Conservation (phyloP, 1,140 invertebrate genomes). For the Adoxophyes honmai region DNA sequence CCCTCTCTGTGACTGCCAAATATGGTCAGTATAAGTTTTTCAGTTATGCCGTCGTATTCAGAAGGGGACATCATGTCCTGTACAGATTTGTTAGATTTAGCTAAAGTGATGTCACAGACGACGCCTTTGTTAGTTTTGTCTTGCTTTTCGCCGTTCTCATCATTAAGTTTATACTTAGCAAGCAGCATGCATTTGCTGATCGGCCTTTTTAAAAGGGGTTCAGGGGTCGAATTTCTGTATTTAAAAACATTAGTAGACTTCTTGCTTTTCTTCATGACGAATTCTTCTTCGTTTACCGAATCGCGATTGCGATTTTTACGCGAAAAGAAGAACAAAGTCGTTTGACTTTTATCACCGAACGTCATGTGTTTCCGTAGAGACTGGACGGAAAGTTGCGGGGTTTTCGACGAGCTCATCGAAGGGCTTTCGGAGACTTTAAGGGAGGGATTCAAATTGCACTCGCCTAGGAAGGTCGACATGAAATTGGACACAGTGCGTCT, state of each 20-base stretch:
- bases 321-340: slow-evolving; percentile 23
- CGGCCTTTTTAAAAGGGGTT: slow-evolving; percentile 44
- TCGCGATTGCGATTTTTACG: slow-evolving; percentile 18
- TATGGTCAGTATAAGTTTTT: slow-evolving; percentile 45
- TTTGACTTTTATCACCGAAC: slow-evolving; percentile 3
- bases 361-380: too few species aligned
- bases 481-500: too few species aligned
- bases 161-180: slow-evolving; percentile 32
- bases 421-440: too few species aligned
- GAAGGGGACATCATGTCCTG: slow-evolving; percentile 34
- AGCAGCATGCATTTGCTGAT: slow-evolving; percentile 46
- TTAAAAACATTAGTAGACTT: slow-evolving; percentile 63
- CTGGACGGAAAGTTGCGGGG: too few species aligned
- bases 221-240: slow-evolving; percentile 46
- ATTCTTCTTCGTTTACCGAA: slow-evolving; percentile 6
- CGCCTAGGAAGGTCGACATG: too few species aligned
- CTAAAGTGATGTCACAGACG: slow-evolving; percentile 18
- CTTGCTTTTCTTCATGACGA: slow-evolving; percentile 43
- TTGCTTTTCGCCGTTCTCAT: slow-evolving; percentile 1
- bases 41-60: slow-evolving; percentile 45
- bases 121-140: slow-evolving; percentile 16
- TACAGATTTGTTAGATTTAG: slow-evolving; percentile 25
- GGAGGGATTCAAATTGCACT: too few species aligned
- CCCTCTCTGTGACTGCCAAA: slow-evolving; percentile 31
- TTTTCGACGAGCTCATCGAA: too few species aligned